Evolutionary conservation across 53 echinoderm and acorn worm species (phyloP), one percentile per base, ranked within the genome.

Genomic region (Echinarachnius parma): DNA sequence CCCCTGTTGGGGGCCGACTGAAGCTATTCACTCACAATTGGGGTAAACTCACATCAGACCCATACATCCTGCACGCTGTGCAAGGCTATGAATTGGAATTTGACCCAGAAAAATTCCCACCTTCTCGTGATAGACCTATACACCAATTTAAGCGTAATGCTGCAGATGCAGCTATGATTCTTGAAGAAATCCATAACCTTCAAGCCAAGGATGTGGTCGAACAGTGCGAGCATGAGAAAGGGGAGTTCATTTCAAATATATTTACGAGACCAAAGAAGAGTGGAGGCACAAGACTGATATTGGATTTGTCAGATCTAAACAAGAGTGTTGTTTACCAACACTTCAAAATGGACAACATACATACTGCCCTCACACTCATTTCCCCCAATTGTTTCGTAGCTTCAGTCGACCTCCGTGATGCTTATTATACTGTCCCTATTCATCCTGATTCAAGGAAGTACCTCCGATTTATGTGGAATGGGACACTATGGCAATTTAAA

Each of bases 381-480:
- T 5, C 59, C 2, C 15, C 15, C 3, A 58, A 10, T 58, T 58
- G 4, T 23, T 58, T 16, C 26, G 16, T 58, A 5, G 25, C 59
- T 58, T 58, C 59, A 58, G 30, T 25, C 28, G 23, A 21, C 10
- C 5, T 19, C 22, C 59, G 16, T 5, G 32, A 58, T 58, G 26
- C 90, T 4, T 86, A 90, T 52, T 82, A 82, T 60, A 53, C 76
- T 28, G 62, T 90, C 1, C 90, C 79, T 22, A 10, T 39, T 11
- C 39, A 39, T 39, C 39, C 39, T 11, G 11, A 5, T 39, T 11
- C 5, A 5, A 39, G 39, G 11, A 39, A 39, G 11, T 39, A 39
- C 11, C 26, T 58, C 16, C 3, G 4, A 58, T 58, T 22, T 5
- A 21, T 25, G 1, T 22, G 59, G 1, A 21, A 10, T 0, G 30